Conservation (phyloP, 2,113 vertebrate species). For the Nerophis lumbriciformis region DNA sequence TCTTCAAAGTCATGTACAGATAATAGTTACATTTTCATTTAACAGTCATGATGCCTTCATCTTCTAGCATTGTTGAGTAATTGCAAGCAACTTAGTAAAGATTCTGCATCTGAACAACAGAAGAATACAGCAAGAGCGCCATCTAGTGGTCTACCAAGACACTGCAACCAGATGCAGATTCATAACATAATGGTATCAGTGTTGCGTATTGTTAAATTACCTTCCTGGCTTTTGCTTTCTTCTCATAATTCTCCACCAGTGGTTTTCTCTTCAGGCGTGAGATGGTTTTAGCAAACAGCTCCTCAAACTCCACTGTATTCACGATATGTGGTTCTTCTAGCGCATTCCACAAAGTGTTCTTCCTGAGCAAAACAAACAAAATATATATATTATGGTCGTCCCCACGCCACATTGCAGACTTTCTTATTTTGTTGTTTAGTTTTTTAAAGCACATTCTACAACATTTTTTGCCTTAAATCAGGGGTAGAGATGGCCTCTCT, state of each 20-base stretch:
- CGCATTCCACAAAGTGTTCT: conserved; percentile 80
- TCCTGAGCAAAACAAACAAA: conserved; percentile 36
- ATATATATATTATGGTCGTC: not conserved
- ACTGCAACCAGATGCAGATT: not conserved
- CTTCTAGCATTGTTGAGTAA: no score
- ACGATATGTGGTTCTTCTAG: conserved; percentile 84
- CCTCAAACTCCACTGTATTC: conserved; percentile 86
- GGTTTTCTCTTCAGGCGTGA: conserved; percentile 86
- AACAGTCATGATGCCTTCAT: not conserved
- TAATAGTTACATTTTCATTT: no score
- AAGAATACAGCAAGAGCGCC: not conserved
- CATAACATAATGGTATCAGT: not conserved
- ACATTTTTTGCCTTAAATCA: no score
- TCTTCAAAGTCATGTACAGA: no score
- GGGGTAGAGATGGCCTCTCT: no score
- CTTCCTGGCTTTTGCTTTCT: conserved; percentile 87
- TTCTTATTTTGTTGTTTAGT: no score
- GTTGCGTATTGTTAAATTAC: conserved; percentile 40
- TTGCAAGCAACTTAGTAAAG: not conserved
- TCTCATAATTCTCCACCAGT: conserved; percentile 84
- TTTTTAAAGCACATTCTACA: no score
- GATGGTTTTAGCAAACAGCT: conserved; percentile 88
- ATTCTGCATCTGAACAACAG: not conserved
- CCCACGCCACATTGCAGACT: not conserved
- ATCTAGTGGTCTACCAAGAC: conserved; percentile 24